Percentiles rank a stretch among this genome's conserved stretches.
Conservation (phyloP, 2,113 vertebrate species). For the Trematocara variabile region DNA sequence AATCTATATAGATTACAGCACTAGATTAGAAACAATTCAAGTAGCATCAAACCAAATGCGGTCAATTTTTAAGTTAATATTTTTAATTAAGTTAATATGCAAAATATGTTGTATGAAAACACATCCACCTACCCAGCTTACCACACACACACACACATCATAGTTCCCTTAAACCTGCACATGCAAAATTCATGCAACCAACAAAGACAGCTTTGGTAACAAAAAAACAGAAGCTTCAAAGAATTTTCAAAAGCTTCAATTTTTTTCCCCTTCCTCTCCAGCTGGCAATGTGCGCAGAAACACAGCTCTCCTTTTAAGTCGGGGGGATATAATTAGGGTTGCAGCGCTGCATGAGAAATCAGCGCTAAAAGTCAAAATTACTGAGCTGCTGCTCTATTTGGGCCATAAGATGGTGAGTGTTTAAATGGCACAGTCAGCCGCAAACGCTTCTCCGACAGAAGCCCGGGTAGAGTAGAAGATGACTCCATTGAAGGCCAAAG, state of each 20-base stretch:
- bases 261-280: not conserved
- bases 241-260: conserved; percentile 42
- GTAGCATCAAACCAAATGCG: not conserved
- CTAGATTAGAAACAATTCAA: not conserved
- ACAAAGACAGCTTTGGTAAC: conserved; percentile 64
- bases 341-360: not conserved
- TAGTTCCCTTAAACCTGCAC: conserved; percentile 46
- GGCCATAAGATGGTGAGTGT: not conserved
- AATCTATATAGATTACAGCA: not conserved
- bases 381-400: not conserved
- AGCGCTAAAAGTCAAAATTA: conserved; percentile 5
- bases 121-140: not conserved
- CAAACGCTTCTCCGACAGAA: not conserved
- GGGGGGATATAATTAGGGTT: conserved; percentile 14
- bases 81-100: not conserved
- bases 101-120: not conserved
- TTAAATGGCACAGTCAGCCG: not conserved
- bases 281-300: conserved; percentile 5
- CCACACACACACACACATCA: not conserved
- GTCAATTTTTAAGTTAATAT: not conserved
- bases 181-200: conserved; percentile 56
- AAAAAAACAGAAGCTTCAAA: conserved; percentile 53
- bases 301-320: conserved; percentile 3
- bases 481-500: not conserved
- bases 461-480: not conserved